Base-by-base conservation (phyloP, 2,888 invertebrate genomes). In the Drosophila cognata region DNA sequence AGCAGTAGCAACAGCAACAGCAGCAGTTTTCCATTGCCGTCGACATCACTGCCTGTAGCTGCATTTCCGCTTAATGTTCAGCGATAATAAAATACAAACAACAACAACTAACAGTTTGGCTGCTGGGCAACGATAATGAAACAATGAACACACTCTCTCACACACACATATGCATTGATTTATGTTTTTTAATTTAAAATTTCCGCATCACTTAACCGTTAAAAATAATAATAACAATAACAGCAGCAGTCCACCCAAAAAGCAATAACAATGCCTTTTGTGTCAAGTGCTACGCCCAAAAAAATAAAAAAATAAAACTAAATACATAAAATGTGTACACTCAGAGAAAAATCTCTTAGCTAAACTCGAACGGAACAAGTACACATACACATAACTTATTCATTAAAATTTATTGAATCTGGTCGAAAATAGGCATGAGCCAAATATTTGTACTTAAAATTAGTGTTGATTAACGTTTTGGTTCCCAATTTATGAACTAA, bases 121-220 rank as follows among this genome's bases (percentile, higher is more conserved):
- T 65, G 69, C 66, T 62, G 81, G 65, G 36, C 79, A 67, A 58
- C 76, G 82, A 81, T 79, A 74, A 69, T 77, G 78, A 68, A 64
- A 55, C 62, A 79, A 69, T 64, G 62, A 55, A 48, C 55, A 62
- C 63, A 73, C 71, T 66, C 50, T 8, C 46, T 46, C 72, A 69
- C 71, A 68, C 76, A 41, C 68, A 72, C 74, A 78, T 62, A 68
- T 84, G 91, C 89, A 91, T 92, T 92, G 92, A 92, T 92, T 92
- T 92, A 92, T 92, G 92, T 92, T 91, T 93, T 92, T 92, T 92
- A 92, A 92, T 92, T 92, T 93, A 92, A 92, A 92, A 92, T 92
- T 92, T 93, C 91, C 92, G 92, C 92, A 90, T 92, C 92, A 91
- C 91, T 91, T 91, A 88, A 89, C 90, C 80, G 80, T 89, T 88